Evolutionary conservation across 2,797 vertebrate genomes (phyloP).

Genomic region (Nasua narica): DNA sequence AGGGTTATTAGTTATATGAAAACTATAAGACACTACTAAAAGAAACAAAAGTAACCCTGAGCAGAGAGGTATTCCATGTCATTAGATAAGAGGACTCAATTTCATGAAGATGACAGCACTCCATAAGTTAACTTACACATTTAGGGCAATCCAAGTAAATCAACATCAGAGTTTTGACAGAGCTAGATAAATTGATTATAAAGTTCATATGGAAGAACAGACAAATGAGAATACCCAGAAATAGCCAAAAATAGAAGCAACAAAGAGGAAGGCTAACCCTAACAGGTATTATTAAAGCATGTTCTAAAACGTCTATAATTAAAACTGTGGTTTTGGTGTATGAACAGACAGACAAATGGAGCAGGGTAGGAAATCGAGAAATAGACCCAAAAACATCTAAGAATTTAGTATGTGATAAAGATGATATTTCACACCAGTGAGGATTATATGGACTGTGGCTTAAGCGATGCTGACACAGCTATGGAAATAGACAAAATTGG

Average conservation of each 20-base stretch:
- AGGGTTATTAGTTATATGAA: background rate
- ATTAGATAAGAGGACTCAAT: background rate
- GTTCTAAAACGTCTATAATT: background rate
- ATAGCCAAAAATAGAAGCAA: background rate
- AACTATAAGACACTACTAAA: background rate
- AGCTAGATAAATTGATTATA: background rate
- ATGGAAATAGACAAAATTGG: background rate
- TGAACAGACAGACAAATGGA: background rate
- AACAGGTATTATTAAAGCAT: background rate
- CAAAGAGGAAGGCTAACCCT: background rate
- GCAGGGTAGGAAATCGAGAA: background rate
- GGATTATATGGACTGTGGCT: background rate
- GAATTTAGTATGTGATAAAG: background rate
- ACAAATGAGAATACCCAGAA: background rate
- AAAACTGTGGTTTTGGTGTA: background rate
- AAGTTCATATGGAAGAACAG: background rate
- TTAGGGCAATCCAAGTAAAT: background rate
- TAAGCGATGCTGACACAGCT: background rate
- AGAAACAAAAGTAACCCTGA: background rate
- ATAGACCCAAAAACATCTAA: background rate
- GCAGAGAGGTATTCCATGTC: background rate
- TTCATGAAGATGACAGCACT: background rate
- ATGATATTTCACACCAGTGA: background rate
- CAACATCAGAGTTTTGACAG: background rate
- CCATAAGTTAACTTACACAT: background rate